Conservation (phyloP, 1,140 invertebrate species). For the Drosophila sp. region DNA sequence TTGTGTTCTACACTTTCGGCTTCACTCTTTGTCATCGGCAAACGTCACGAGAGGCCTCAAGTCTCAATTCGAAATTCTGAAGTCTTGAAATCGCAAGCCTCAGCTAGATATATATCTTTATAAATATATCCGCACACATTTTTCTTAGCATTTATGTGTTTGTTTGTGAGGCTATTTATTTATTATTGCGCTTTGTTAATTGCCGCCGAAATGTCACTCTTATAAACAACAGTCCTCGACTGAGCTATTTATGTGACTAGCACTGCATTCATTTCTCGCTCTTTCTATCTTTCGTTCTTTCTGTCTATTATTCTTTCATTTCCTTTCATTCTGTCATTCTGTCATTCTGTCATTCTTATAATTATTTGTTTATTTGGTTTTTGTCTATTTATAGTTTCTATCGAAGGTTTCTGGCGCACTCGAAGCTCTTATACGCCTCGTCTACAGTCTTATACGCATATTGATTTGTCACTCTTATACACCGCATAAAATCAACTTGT, state of each 20-base stretch:
- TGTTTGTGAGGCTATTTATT: too few species aligned
- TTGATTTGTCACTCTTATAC: neutral
- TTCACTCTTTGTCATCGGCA: constrained; percentile 44
- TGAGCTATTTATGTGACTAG: constrained; percentile 20
- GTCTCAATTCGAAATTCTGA: neutral
- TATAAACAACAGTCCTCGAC: constrained; percentile 26
- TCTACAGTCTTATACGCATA: neutral
- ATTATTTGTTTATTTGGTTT: constrained; percentile 9
- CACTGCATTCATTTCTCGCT: neutral
- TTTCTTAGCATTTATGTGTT: constrained; percentile 20
- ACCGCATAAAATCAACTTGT: neutral
- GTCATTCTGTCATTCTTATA: neutral
- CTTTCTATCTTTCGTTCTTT: neutral
- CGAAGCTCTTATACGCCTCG: neutral
- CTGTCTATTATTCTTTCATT: neutral
- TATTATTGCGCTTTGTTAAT: constrained; percentile 22
- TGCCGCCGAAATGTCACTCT: constrained; percentile 36
- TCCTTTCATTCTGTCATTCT: neutral
- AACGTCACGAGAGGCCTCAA: constrained; percentile 52
- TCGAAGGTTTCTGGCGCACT: constrained; percentile 10
- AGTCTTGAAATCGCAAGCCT: neutral
- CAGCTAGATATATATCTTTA: neutral
- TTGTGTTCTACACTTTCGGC: constrained; percentile 24
- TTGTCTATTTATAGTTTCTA: constrained; percentile 15
- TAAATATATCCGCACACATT: constrained; percentile 11